These are phyloP conservation scores for Burhinus bistriatus DNA, from an alignment of 2,113 vertebrate genomes.

Conservation along the genomic window DNA sequence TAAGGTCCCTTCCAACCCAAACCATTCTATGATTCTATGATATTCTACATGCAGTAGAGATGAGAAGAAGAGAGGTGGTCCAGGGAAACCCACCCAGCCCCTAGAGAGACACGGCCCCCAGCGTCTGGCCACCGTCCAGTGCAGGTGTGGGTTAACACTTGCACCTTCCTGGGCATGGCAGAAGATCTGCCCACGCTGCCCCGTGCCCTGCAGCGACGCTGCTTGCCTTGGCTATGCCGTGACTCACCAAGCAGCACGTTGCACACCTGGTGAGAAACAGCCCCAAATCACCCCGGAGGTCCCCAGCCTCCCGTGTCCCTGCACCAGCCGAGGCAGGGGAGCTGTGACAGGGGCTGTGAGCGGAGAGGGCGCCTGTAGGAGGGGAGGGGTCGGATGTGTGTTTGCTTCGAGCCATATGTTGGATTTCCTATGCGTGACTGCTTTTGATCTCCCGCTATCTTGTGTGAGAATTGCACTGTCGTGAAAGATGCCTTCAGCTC, in stretches of 20 bases:
- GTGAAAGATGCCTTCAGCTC: neutral
- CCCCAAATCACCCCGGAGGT: neutral
- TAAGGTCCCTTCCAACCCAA: neutral
- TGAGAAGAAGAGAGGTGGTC: neutral
- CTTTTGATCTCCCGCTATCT: rapidly evolving
- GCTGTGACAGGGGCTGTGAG: neutral
- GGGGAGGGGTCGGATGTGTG: too few relatives aligned
- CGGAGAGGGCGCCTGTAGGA: neutral
- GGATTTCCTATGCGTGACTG: neutral
- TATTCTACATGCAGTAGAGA: neutral
- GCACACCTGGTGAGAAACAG: rapidly evolving
- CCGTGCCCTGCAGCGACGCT: rapidly evolving
- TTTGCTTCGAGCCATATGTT: neutral
- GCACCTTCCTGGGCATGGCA: neutral
- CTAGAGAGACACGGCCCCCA: neutral
- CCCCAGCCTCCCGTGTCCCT: neutral
- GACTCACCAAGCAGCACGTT: neutral
- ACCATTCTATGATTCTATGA: neutral
- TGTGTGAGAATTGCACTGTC: neutral
- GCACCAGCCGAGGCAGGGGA: rapidly evolving
- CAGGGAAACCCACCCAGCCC: neutral
- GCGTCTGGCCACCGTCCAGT: neutral
- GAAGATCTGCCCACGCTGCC: neutral
- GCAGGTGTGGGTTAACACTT: too few relatives aligned
- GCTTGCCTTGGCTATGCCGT: neutral